Evolutionary conservation across 2,888 invertebrate species (phyloP).

Genomic region (Amiota mariae): DNA sequence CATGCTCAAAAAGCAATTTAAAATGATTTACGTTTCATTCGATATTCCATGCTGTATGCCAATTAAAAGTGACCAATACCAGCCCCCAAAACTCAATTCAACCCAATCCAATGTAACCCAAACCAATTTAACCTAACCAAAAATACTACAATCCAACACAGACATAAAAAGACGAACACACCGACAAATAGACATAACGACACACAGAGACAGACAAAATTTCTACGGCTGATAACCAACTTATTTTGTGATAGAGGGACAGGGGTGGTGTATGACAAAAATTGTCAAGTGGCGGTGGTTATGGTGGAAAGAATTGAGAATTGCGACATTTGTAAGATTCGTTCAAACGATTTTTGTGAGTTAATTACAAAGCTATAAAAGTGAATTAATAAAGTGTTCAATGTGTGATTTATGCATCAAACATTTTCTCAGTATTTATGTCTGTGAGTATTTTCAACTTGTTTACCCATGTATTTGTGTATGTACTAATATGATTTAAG

Average conservation of each 20-base stretch:
- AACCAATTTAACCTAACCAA: background rate
- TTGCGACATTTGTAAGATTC: constrained; percentile 16
- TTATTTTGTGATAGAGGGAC: background rate
- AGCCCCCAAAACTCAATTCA: background rate
- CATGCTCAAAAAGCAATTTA: constrained; percentile 60
- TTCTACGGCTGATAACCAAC: too few species aligned
- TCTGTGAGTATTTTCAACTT: background rate
- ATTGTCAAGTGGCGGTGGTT: constrained; percentile 27
- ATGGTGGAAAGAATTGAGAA: constrained; percentile 42
- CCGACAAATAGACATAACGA: too few species aligned
- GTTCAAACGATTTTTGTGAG: constrained; percentile 32
- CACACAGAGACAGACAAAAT: too few species aligned
- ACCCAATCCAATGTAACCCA: background rate
- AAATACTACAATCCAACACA: too few species aligned
- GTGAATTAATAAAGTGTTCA: constrained; percentile 61
- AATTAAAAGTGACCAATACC: constrained; percentile 22
- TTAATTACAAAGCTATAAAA: constrained; percentile 61
- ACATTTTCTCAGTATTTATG: background rate
- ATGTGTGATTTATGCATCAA: constrained; percentile 52
- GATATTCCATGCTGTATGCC: constrained; percentile 26
- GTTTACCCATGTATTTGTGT: background rate
- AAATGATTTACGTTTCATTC: constrained; percentile 57
- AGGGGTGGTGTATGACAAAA: background rate
- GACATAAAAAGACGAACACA: too few species aligned
- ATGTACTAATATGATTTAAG: background rate